Evolutionary conservation across 2,797 vertebrate genomes (phyloP).

Genomic region (Trichosurus vulpecula): DNA sequence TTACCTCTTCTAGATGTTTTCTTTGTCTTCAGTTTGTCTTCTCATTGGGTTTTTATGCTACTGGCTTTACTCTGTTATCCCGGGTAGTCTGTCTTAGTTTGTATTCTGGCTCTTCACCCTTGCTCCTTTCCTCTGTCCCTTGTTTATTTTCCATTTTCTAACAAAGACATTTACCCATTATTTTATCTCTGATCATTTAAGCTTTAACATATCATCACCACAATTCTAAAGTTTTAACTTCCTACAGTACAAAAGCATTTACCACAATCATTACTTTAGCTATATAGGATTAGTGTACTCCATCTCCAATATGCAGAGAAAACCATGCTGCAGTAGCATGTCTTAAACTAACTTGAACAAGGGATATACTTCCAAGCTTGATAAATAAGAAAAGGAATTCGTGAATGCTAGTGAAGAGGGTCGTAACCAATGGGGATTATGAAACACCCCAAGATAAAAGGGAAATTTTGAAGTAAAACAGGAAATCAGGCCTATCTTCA

Average conservation of each 20-base stretch:
- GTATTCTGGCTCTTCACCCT: neutral
- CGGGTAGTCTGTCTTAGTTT: neutral
- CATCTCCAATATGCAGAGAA: neutral
- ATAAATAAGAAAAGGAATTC: neutral
- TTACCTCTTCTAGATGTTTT: conserved; percentile 64
- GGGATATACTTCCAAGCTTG: neutral
- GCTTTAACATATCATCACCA: neutral
- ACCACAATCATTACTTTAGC: neutral
- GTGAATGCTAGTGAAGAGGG: neutral
- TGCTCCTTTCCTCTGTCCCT: conserved; percentile 48
- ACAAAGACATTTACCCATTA: conserved; percentile 38
- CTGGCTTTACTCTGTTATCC: rapidly evolving
- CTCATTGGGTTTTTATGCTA: conserved; percentile 55
- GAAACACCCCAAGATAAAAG: neutral
- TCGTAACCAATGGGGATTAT: neutral
- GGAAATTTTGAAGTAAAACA: rapidly evolving
- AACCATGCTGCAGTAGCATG: neutral
- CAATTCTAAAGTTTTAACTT: neutral
- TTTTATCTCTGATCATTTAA: neutral
- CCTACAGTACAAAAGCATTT: neutral
- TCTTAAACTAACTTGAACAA: neutral
- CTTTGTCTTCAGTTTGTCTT: conserved; percentile 31
- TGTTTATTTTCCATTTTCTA: conserved; percentile 72
- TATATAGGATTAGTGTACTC: neutral
- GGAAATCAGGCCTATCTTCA: neutral